A percentile compares a stretch with the other conserved stretches of the same genome.
These are phyloP conservation scores for Helicoverpa zea DNA, from an alignment of 1,140 invertebrate genomes.

Conservation along the genomic window DNA sequence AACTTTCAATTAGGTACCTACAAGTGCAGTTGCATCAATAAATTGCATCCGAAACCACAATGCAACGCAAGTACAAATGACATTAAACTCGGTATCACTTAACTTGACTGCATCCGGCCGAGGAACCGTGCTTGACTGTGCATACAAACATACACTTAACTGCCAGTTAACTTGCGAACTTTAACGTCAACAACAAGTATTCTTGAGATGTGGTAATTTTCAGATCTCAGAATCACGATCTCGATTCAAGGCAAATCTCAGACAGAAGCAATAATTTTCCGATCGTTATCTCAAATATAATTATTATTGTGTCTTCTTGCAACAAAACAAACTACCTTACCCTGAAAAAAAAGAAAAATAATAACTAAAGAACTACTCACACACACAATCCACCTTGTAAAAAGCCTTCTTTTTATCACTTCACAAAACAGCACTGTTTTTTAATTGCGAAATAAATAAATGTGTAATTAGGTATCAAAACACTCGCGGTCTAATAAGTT, in stretches of 20 bases:
- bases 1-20: background rate
- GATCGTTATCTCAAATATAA: slow-evolving; percentile 15
- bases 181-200: background rate
- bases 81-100: slow-evolving; percentile 6
- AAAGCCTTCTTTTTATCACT: slow-evolving; percentile 36
- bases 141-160: slow-evolving; percentile 26
- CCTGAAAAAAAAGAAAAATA: slow-evolving; percentile 2
- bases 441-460: slow-evolving; percentile 23
- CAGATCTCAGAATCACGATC: slow-evolving; percentile 32
- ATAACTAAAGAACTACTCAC: slow-evolving; percentile 20
- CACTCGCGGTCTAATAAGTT: slow-evolving; percentile 25
- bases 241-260: slow-evolving; percentile 32
- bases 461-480: slow-evolving; percentile 30
- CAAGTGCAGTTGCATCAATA: slow-evolving; percentile 1
- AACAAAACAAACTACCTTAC: background rate
- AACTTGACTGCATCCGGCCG: background rate
- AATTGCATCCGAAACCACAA: background rate
- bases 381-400: slow-evolving; percentile 38
- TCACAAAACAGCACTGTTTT: slow-evolving; percentile 40
- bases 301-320: slow-evolving; percentile 10
- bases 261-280: slow-evolving; percentile 16
- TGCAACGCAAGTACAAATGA: background rate
- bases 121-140: slow-evolving; percentile 26
- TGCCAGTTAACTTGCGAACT: slow-evolving; percentile 2
- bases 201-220: slow-evolving; percentile 9